These are phyloP conservation scores for Drosophila orosa DNA, from an alignment of 1,140 invertebrate genomes.

Conservation along the genomic window DNA sequence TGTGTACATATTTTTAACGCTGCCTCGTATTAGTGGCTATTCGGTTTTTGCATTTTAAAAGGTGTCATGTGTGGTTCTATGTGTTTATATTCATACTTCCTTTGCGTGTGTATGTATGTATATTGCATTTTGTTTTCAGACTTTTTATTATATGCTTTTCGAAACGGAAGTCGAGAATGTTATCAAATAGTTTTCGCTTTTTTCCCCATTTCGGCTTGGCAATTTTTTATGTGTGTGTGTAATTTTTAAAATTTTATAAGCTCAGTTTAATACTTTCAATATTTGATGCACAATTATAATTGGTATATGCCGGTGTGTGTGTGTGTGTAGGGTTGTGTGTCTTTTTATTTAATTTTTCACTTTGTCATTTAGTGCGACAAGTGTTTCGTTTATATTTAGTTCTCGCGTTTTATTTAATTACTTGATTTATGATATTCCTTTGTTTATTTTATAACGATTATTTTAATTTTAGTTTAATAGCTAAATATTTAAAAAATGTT, in stretches of 20 bases:
- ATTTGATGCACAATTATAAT: constrained; percentile 74
- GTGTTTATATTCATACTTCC: constrained; percentile 63
- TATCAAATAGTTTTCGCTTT: constrained; percentile 67
- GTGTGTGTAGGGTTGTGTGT: constrained; percentile 48
- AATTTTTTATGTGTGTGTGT: constrained; percentile 22
- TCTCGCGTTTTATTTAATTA: constrained; percentile 39
- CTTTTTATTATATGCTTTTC: constrained; percentile 73
- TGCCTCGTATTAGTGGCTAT: constrained; percentile 19
- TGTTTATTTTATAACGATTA: constrained; percentile 84
- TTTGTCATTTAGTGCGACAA: constrained; percentile 14
- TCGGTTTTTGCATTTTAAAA: constrained; percentile 37
- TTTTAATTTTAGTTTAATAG: constrained; percentile 84
- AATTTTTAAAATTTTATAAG: constrained; percentile 74
- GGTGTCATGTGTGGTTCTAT: constrained; percentile 36
- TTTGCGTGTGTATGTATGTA: constrained; percentile 46
- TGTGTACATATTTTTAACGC: background rate
- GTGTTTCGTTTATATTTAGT: constrained; percentile 27
- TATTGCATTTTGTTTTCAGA: constrained; percentile 59
- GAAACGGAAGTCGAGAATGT: constrained; percentile 73
- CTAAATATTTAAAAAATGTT: constrained; percentile 86
- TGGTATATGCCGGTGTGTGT: constrained; percentile 50
- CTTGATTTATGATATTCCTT: constrained; percentile 70
- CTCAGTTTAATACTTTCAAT: constrained; percentile 81
- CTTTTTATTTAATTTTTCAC: constrained; percentile 39
- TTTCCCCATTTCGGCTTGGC: constrained; percentile 15